Evolutionary conservation across 2,888 invertebrate genomes (phyloP), one percentile per base, ranked within the genome.

Genomic region (Phalera bucephala): DNA sequence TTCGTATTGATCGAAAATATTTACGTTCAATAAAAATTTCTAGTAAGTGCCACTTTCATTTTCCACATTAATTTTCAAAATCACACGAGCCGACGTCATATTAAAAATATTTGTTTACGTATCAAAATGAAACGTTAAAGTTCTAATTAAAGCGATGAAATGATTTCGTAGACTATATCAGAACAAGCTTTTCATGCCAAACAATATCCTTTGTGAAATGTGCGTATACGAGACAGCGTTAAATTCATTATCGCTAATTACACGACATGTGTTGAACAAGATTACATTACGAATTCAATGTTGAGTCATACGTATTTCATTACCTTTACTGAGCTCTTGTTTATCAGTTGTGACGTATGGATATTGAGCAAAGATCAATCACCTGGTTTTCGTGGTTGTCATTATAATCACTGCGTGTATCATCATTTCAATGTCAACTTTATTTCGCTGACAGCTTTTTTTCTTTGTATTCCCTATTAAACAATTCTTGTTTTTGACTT

Each of bases 141-240:
- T 27, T 27, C 14, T 27, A 27, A 27, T 27, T 27, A 13, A 9
- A 27, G 14, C 27, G 14, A n/a, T 9, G 12, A 27, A 13, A 11
- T 14, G 7, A 27, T 27, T 14, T 27, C n/a, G n/a, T 14, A 14
- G 14, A 9, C 27, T n/a, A 14, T 14, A 27, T 9, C 8, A 14
- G 14, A 27, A 14, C 14, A 37, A 12, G 6, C 23, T 29, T 38
- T 33, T 22, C 21, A 37, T 32, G 40, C 35, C n/a, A 15, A 34
- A 19, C 3, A 9, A 40, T 37, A 11, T 37, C 26, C 21, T 30
- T 51, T 52, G 45, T 56, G 45, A 55, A 47, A 48, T 39, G 41
- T 30, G 36, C 22, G 11, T 42, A 22, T 20, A 13, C 4, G 23
- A 31, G 31, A 12, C 12, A 28, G 10, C 19, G 21, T 26, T 11